Evolutionary conservation across 2,888 invertebrate genomes (phyloP).

Genomic region (Leptinotarsa juncta): DNA sequence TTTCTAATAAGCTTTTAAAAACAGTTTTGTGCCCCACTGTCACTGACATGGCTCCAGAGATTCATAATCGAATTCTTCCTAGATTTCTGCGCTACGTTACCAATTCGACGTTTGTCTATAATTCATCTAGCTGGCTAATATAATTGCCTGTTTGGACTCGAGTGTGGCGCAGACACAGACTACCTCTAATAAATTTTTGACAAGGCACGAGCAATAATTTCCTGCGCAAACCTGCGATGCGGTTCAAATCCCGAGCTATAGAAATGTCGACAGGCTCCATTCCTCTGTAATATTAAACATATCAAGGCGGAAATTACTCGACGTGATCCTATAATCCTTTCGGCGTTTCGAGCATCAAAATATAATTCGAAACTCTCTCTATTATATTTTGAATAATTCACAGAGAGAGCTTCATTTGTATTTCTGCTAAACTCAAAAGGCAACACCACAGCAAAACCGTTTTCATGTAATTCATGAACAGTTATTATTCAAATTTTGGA

Average conservation of each 20-base stretch:
- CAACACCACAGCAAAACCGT: conserved; percentile 35
- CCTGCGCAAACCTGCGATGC: conserved; percentile 30
- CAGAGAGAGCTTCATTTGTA: conserved; percentile 30
- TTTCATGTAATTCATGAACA: conserved; percentile 35
- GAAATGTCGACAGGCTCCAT: conserved; percentile 34
- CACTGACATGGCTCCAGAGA: neutral
- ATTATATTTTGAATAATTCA: conserved; percentile 49
- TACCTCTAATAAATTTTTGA: conserved; percentile 35
- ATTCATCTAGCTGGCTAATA: neutral
- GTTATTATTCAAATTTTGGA: conserved; percentile 45
- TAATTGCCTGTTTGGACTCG: neutral
- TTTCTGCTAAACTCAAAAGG: conserved; percentile 33
- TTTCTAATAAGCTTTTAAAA: no score
- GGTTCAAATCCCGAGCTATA: conserved; percentile 22
- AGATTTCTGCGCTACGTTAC: neutral
- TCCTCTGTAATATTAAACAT: conserved; percentile 52
- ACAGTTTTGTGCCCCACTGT: neutral
- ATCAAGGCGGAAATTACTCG: conserved; percentile 57
- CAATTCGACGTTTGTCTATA: conserved; percentile 14
- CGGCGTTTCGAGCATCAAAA: conserved; percentile 45
- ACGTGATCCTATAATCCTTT: conserved; percentile 55
- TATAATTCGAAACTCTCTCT: conserved; percentile 45
- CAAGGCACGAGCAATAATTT: conserved; percentile 37
- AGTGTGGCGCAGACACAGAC: conserved; percentile 19
- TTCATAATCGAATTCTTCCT: neutral